Evolutionary conservation across 2,797 vertebrate genomes (phyloP), one percentile per base, ranked within the genome.

Genomic region (Hyperoplus lanceolatus): DNA sequence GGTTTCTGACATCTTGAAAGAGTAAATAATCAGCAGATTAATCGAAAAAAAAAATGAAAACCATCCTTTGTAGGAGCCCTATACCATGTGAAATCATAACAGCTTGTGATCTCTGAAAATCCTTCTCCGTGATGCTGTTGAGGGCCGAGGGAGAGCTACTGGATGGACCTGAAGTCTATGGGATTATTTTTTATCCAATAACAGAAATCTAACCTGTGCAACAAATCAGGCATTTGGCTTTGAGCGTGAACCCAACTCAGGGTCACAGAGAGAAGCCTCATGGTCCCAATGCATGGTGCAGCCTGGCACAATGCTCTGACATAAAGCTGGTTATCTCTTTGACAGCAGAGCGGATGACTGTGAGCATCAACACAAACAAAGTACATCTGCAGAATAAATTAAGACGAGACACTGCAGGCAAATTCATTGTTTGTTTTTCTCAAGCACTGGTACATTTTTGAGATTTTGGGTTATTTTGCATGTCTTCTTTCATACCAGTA

Each of bases 221-320:
- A 50, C 54, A 38, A 53, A 48, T 48, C 18, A 14, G 29, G 46
- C 14, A 9, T 48, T 9, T 45, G 42, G 71, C 59, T 46, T 4
- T 29, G 46, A 14, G 43, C 67, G 3, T 29, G 29, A 29, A 29
- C 29, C 29, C 29, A 29, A 29, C 71, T 79, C 51, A 38, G 64
- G 80, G 69, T 80, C 83, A 71, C 49, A 36, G 29, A 29, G 29
- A 29, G 61, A 63, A 73, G 72, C 58, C 70, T 59, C 61, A 48
- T 54, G 67, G 66, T 70, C 79, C 73, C 13, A 58, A 39, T 61
- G 76, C 61, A 39, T 61, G 76, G 65, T 66, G 80, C 81, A 82
- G 72, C 72, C 80, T 56, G 80, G 69, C 56, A 84, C 77, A 72
- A 2, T 36, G 70, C 77, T 13, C 62, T 16, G 57, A 65, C 75